These are phyloP conservation scores for Trissolcus basalis DNA, from an alignment of 1,140 invertebrate species.

Conservation along the genomic window DNA sequence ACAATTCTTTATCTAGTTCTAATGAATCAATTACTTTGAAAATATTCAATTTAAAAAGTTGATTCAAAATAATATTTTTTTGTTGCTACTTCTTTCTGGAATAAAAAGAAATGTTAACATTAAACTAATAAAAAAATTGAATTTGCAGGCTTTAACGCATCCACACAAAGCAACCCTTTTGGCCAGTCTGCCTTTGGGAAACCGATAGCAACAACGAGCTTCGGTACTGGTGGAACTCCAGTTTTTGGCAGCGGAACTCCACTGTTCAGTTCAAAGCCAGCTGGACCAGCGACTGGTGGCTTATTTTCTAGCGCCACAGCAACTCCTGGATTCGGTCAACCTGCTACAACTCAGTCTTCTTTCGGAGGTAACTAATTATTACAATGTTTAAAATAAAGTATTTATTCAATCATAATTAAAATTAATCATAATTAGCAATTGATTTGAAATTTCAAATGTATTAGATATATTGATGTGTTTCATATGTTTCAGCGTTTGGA, in stretches of 20 bases:
- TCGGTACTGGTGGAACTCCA: slow-evolving; percentile 69
- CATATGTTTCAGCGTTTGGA: slow-evolving; percentile 64
- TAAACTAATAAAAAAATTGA: neutral
- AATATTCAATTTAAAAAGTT: neutral
- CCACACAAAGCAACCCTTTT: slow-evolving; percentile 73
- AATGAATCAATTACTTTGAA: no score
- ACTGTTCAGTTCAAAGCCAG: slow-evolving; percentile 79
- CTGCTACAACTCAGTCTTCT: slow-evolving; percentile 71
- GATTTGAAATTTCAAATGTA: neutral
- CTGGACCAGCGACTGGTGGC: slow-evolving; percentile 75
- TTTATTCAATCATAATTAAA: neutral
- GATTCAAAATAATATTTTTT: neutral
- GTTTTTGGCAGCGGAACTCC: slow-evolving; percentile 76
- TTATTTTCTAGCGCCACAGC: slow-evolving; percentile 70
- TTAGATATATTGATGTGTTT: neutral
- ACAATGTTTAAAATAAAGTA: neutral
- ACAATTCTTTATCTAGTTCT: no score
- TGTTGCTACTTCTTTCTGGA: no score
- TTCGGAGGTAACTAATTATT: slow-evolving; percentile 66
- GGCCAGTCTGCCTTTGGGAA: slow-evolving; percentile 76
- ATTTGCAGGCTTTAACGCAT: slow-evolving; percentile 65
- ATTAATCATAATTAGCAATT: neutral
- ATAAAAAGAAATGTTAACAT: neutral
- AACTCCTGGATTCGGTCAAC: slow-evolving; percentile 75
- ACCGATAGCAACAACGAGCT: slow-evolving; percentile 73